Evolutionary conservation across 2,113 vertebrate genomes (phyloP), one percentile per base, ranked within the genome.

Genomic region (Notothenia rossii): DNA sequence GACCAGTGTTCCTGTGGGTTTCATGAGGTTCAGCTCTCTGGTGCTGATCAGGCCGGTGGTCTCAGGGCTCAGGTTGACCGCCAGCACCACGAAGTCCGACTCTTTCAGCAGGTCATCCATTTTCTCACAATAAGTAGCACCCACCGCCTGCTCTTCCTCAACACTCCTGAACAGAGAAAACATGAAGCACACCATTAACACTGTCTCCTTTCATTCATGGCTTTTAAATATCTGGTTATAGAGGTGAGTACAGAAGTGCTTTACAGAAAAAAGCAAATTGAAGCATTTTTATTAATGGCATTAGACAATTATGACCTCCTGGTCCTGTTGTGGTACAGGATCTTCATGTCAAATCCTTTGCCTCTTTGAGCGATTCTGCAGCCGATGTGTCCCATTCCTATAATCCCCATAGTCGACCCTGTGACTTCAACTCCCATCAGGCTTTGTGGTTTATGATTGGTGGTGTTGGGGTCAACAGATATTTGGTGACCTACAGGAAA

Each of bases 1-100:
- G 66, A 94, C 75, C 25, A 94, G 88, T 2, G 89, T 94, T 6
- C 90, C 92, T 0, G 90, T 91, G 72, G 86, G 75, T 65, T 93
- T 94, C 94, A 94, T 94, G 61, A 92, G 86, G 12, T 78, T 63
- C 72, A 93, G 87, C 81, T 94, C 79, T 43, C 83, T 84, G 75
- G 72, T 75, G 68, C 91, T 10, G 56, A 92, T 92, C 60, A 92
- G 88, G n/a, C 68, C 77, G 0, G 25, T 88, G 69, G 83, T 89
- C 29, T 91, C 84, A 10, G 90, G 75, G 17, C 53, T 89, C 36
- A 93, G 81, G 58, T 73, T 83, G 10, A 92, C 84, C 1, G 66
- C 84, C 68, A 93, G 68, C 49, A 87, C 6, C 3, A 93, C 90
- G 29, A 92, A 93, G 79, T 93, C 92, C 0, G 90, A 90, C 72